Evolutionary conservation across 2,113 vertebrate species (phyloP), one percentile per base, ranked within the genome.

Genomic region (Dipodomys merriami): DNA sequence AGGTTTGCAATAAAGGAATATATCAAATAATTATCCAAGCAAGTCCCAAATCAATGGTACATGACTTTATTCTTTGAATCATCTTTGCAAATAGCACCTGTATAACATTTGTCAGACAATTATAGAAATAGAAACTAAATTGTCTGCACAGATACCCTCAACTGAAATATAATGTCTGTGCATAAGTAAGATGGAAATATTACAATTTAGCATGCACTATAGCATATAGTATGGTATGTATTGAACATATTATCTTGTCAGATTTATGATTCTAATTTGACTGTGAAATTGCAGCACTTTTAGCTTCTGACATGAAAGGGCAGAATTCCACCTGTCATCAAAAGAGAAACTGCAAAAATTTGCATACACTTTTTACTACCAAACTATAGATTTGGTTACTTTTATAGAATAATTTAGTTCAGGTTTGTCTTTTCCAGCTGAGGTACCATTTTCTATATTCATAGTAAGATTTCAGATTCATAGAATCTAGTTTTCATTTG

Each of bases 311-410:
- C 49, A 33, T 73, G 25, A 67, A 91, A 80, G 29, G 65, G 10
- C 39, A 88, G 35, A 60, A 23, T 78, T 77, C n/a, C 33, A 86
- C 7, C 20, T 15, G 64, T 60, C 29, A 91, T 67, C 35, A 92
- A 83, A 73, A 60, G 39, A 20, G 62, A 49, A 80, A 62, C 20
- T 81, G 86, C 33, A 89, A 69, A 93, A 91, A 44, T 49, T 79
- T 4, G 44, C 4, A 64, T 2, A 72, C 0, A 76, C 10, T 73
- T 81, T 79, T 71, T 23, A 90, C 11, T 27, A 57, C 68, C 25
- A 57, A 91, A 88, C 4, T 25, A 15, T 23, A 11, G 72, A 83
- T 57, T 30, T 57, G 30, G 71, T 23, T 33, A 44, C 33, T 83
- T 82, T 1, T 29, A 9, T 79, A 68, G n/a, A 49, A n/a, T 5